Conservation (phyloP, 2,113 vertebrate species). For the Centrocercus urophasianus region DNA sequence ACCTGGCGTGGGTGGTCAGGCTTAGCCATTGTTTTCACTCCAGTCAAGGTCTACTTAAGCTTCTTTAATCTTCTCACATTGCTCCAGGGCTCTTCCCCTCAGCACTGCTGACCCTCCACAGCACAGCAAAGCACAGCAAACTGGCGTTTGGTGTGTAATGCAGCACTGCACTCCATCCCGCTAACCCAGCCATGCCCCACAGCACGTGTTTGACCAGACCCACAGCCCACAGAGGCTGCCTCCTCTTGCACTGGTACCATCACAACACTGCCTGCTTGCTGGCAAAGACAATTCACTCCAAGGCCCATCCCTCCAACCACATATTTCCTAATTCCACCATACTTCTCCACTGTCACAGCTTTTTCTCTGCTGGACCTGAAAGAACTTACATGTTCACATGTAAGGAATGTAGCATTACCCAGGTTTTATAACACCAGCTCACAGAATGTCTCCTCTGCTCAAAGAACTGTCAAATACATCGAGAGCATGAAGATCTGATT, state of each 20-base stretch:
- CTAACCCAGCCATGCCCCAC: background rate
- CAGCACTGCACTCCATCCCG: background rate
- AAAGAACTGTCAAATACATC: background rate
- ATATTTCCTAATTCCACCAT: background rate
- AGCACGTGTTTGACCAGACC: background rate
- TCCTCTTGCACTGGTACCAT: background rate
- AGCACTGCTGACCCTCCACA: background rate
- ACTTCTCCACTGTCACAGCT: background rate
- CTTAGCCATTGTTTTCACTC: background rate
- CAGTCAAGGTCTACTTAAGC: background rate
- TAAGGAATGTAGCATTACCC: background rate
- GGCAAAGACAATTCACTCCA: background rate
- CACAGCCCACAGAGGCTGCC: background rate
- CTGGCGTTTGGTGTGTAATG: rapidly evolving
- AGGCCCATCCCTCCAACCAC: background rate
- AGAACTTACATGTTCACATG: background rate
- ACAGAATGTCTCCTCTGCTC: background rate
- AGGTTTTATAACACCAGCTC: background rate
- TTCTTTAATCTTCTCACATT: background rate
- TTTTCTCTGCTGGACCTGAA: constrained; percentile 2
- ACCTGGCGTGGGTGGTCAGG: background rate
- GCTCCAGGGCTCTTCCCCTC: background rate
- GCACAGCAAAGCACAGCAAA: background rate
- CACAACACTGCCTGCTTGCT: background rate
- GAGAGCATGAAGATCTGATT: background rate